Base-by-base conservation (phyloP, 2,797 vertebrate species). In the Enteromius treurensis region DNA sequence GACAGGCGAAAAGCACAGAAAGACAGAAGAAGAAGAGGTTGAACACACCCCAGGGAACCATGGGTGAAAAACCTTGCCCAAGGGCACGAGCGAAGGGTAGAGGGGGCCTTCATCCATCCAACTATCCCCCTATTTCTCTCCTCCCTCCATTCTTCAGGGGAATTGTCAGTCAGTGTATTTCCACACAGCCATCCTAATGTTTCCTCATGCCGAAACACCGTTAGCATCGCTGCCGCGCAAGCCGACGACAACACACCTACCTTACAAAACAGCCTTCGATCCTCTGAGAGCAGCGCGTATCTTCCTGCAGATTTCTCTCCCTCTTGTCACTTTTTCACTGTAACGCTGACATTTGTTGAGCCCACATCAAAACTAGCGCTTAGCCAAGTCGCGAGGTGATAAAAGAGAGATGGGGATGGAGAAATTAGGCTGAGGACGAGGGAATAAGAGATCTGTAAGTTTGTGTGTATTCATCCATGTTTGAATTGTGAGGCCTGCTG, bases 81-180 rank as follows among this genome's bases (percentile, higher is more conserved):
- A 85, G 85, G 86, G 84, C 84, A 83, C 42, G 9, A 80, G 79
- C 49, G 47, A 68, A 84, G 80, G 81, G 84, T 74, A 84, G 84
- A 70, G 83, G 82, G 82, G 79, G 67, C 90, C 90, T 91, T 83
- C 86, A 88, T 89, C 88, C 89, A 80, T 89, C 73, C 74, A 69
- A 81, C 83, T 47, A 60, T 67, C 55, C 79, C 79, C 70, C 73
- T 78, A 53, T 65, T 26, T 84, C 82, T 85, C 83, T 64, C 17
- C n/a, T 83, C 64, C 32, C 80, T 85, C 53, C 29, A 21, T 76
- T 82, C 74, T 82, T 84, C 79, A 58, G 84, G 60, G 77, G 32
- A 65, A 70, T 42, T 76, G 86, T 85, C 80, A 77, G 68, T 76
- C 60, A 55, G 81, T 82, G 29, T 51, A 32, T 69, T 70, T 69